Evolutionary conservation across 2,888 invertebrate species (phyloP).

Genomic region (Ptilodon capucinus): DNA sequence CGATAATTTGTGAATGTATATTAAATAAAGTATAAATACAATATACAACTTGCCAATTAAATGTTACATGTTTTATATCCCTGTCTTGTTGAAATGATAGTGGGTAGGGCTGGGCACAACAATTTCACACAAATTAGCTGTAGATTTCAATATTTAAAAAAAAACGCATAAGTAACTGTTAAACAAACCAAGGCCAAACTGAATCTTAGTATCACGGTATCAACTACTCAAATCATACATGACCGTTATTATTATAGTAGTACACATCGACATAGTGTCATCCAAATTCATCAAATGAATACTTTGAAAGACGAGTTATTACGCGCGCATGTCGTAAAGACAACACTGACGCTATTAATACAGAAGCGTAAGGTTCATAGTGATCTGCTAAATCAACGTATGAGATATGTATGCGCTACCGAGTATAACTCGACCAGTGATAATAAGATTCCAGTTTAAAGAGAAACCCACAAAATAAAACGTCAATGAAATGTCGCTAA

Average conservation of each 20-base stretch:
- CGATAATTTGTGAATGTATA: not conserved
- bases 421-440: too few species aligned
- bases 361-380: too few species aligned
- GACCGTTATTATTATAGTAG: too few species aligned
- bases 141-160: constrained; percentile 38
- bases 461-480: constrained; percentile 41
- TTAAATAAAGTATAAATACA: not conserved
- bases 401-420: too few species aligned
- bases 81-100: not conserved
- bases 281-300: too few species aligned
- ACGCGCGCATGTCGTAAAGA: too few species aligned
- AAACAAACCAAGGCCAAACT: constrained; percentile 31
- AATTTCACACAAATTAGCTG: constrained; percentile 45
- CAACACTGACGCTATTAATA: too few species aligned
- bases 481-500: constrained; percentile 46
- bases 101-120: constrained; percentile 13
- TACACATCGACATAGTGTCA: too few species aligned
- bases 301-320: too few species aligned
- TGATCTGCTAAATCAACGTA: too few species aligned
- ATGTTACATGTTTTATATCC: not conserved
- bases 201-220: constrained; percentile 49
- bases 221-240: not conserved
- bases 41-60: constrained; percentile 4
- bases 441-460: constrained; percentile 43
- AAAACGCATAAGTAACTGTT: constrained; percentile 25